These are phyloP conservation scores for Achroia grisella DNA, from an alignment of 1,140 invertebrate genomes.

Conservation along the genomic window DNA sequence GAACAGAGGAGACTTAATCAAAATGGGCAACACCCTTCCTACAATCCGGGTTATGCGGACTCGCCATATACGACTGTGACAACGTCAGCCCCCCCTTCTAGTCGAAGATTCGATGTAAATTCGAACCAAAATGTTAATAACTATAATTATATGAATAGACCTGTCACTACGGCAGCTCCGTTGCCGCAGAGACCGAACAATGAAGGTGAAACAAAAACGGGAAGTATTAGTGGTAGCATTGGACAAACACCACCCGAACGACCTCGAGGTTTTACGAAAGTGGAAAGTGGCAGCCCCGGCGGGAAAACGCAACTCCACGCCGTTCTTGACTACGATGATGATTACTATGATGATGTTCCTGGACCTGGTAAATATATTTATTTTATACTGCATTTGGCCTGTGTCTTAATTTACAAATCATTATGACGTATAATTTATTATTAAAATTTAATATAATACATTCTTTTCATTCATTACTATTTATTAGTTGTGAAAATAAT, in stretches of 20 bases:
- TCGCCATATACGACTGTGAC: slow-evolving; percentile 44
- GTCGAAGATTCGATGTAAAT: slow-evolving; percentile 55
- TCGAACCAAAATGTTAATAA: slow-evolving; percentile 54
- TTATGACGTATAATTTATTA: too few species aligned
- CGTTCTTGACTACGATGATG: slow-evolving; percentile 80
- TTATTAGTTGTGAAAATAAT: too few species aligned
- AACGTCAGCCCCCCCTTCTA: slow-evolving; percentile 44
- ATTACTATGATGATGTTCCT: slow-evolving; percentile 71
- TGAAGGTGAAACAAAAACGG: slow-evolving; percentile 28
- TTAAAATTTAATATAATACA: too few species aligned
- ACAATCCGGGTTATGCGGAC: slow-evolving; percentile 49
- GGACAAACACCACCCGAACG: slow-evolving; percentile 39
- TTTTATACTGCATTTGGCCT: too few species aligned
- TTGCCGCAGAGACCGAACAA: slow-evolving; percentile 24
- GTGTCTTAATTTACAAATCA: too few species aligned
- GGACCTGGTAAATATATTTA: slow-evolving; percentile 37
- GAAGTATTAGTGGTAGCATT: slow-evolving; percentile 20
- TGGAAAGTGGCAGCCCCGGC: slow-evolving; percentile 68
- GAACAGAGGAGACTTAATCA: slow-evolving; percentile 52
- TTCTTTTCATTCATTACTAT: too few species aligned
- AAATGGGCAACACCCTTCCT: slow-evolving; percentile 22
- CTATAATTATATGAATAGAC: slow-evolving; percentile 41
- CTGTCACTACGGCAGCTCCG: slow-evolving; percentile 24
- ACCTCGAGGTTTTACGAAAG: slow-evolving; percentile 72
- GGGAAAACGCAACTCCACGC: slow-evolving; percentile 81